A percentile compares a stretch with the other conserved stretches of the same genome.
These are phyloP conservation scores for Leptura quadrifasciata DNA, from an alignment of 2,888 invertebrate species.

Conservation along the genomic window DNA sequence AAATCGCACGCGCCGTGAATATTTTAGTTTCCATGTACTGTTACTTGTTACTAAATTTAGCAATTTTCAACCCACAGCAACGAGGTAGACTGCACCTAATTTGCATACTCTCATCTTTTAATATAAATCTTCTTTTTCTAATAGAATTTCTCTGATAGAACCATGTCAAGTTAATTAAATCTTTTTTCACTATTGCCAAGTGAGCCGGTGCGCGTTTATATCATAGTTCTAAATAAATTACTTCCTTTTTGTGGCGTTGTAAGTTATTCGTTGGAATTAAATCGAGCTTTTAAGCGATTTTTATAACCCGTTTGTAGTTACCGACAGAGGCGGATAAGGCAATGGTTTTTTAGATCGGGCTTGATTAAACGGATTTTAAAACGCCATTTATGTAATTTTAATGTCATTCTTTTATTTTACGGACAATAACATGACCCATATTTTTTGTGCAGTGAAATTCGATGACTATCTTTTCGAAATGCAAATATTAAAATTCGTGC, in stretches of 20 bases:
- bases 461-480: neutral
- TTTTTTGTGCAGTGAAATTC: neutral
- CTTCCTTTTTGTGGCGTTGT: slow-evolving; percentile 1
- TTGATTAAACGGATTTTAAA: slow-evolving; percentile 2
- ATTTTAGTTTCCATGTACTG: neutral
- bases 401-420: slow-evolving; percentile 6
- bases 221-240: slow-evolving; percentile 7
- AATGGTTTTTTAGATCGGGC: slow-evolving; percentile 1
- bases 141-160: slow-evolving; percentile 18
- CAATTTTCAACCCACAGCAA: neutral
- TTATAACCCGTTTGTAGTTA: slow-evolving; percentile 7
- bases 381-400: slow-evolving; percentile 6
- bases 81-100: slow-evolving; percentile 13
- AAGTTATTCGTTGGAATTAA: slow-evolving; percentile 1
- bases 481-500: neutral
- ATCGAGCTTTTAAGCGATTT: slow-evolving; percentile 7
- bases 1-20: slow-evolving; percentile 1
- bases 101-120: slow-evolving; percentile 16
- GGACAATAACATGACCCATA: neutral
- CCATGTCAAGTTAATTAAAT: slow-evolving; percentile 21
- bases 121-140: slow-evolving; percentile 14
- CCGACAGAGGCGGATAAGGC: neutral
- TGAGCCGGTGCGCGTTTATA: neutral
- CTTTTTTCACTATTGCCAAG: slow-evolving; percentile 2
- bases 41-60: slow-evolving; percentile 2